A percentile compares a stretch with the other conserved stretches of the same genome.
Conservation (phyloP, 2,113 vertebrate species). For the human region GRCh38 chr6:57693501-57694000, state of each 20-base stretch:
- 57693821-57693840: not conserved
- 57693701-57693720: not conserved
- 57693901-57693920: no score
- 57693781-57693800: not conserved
- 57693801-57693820: not conserved
- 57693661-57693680: conserved; percentile 7
- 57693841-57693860: not conserved
- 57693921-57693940: no score
- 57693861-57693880: not conserved
- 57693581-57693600: not conserved
- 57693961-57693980: no score
- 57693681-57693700: not conserved
- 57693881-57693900: not conserved
- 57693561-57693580: not conserved
- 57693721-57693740: not conserved
- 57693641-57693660: not conserved
- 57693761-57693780: conserved; percentile 25
- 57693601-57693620: not conserved
- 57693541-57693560: not conserved
- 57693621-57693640: not conserved
- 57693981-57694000: no score
- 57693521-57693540: not conserved
- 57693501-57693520: not conserved
- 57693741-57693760: not conserved
- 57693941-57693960: no score